These are phyloP conservation scores for Notolepis coatsorum DNA, from an alignment of 2,797 vertebrate genomes.

Conservation along the genomic window DNA sequence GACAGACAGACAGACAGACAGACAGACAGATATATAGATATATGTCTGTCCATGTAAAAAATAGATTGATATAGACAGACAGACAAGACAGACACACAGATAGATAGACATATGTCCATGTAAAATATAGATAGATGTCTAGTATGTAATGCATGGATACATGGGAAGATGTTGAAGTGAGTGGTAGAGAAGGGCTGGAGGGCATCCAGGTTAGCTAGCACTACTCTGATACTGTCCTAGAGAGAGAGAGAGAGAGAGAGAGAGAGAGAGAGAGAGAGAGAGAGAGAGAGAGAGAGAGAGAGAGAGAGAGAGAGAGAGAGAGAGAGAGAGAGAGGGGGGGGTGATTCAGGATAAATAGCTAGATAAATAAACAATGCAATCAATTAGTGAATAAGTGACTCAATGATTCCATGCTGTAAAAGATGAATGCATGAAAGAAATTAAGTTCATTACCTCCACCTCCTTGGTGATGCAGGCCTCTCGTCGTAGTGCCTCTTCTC, in stretches of 20 bases:
- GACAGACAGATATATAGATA: background rate
- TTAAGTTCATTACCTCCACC: conserved; percentile 69
- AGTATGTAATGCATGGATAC: conserved; percentile 85
- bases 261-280: background rate
- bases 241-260: conserved; percentile 41
- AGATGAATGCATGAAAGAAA: background rate
- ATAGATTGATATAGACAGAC: background rate
- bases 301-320: conserved; percentile 41
- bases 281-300: conserved; percentile 12
- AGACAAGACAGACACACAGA: background rate
- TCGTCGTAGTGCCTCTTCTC: conserved; percentile 26
- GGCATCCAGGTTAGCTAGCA: conserved; percentile 86
- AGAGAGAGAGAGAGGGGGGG: background rate
- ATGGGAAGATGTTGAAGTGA: conserved; percentile 89
- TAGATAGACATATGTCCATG: background rate
- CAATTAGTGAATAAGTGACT: background rate
- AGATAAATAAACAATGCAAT: background rate
- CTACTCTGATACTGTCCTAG: conserved; percentile 87
- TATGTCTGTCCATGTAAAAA: no score
- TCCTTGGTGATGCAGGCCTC: conserved; percentile 51
- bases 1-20: background rate
- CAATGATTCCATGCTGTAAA: background rate
- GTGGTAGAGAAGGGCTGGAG: conserved; percentile 88
- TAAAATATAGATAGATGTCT: conserved; percentile 25
- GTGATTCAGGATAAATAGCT: background rate